Percentiles rank a stretch among this genome's conserved stretches.
Evolutionary conservation across 2,113 vertebrate genomes (phyloP).

Genomic region (Cyrtonyx montezumae): DNA sequence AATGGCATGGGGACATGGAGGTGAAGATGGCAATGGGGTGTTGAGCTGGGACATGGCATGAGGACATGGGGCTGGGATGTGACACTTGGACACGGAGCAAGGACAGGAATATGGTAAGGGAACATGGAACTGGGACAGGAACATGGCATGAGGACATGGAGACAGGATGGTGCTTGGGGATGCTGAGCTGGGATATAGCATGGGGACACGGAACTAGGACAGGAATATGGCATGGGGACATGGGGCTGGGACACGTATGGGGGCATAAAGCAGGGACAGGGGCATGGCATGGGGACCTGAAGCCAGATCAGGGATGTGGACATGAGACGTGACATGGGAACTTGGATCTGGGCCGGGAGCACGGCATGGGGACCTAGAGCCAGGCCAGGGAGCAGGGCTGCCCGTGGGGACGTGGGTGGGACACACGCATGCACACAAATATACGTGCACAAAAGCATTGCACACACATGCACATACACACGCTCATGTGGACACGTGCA

Average conservation of each 20-base stretch:
- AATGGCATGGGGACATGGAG: neutral
- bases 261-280: neutral
- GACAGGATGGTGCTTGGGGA: too few species aligned
- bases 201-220: too few species aligned
- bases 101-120: neutral
- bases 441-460: neutral
- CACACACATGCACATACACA: too few species aligned
- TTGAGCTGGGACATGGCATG: neutral
- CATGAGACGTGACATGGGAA: neutral
- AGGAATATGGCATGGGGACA: too few species aligned
- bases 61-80: neutral
- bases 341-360: neutral
- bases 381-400: neutral
- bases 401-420: neutral
- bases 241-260: neutral
- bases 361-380: neutral
- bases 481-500: too few species aligned
- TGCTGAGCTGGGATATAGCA: neutral
- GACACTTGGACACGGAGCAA: neutral
- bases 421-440: neutral
- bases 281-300: neutral
- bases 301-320: neutral
- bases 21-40: neutral
- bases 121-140: neutral
- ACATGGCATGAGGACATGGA: neutral